Base-by-base conservation (phyloP, 2,888 invertebrate species). In the Tridacna crocea region DNA sequence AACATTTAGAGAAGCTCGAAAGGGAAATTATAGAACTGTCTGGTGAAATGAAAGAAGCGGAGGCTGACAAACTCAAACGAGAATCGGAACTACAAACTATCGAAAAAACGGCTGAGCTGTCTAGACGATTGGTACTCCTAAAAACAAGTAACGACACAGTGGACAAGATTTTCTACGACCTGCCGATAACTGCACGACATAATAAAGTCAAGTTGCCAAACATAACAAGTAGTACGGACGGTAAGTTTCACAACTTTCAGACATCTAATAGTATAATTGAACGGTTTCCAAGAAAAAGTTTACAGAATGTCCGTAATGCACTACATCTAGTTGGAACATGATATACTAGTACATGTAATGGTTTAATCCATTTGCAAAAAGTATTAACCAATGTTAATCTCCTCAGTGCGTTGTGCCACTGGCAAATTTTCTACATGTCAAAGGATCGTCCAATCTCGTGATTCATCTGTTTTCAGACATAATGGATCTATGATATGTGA, bases 71-170 rank as follows among this genome's bases (percentile, higher is more conserved):
- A 68, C 55, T 60, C 15, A 83, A 75, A 48, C 61, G 84, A 24
- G 91, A 88, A 75, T 85, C 87, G 72, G 91, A 91, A 75, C 88
- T 85, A 51, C 82, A 82, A 61, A 87, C 87, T 6, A 80, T 91
- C 13, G 88, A 89, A 60, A 84, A 83, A 46, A 88, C 89, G 3
- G 80, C 91, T 27, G 91, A 91, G 76, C 61, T 91, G 27, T 92
- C 93, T 4, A 79, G 90, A 51, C 72, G 88, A 66, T 88, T 93
- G 19, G 79, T 88, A 60, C 81, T 91, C 36, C 91, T 88, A 75
- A 93, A 93, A 80, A 91, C 87, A 0, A 91, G 91, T 75, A 91
- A 88, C 24, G 93, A 93, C 68, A 88, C 89, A 10, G 89, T 92
- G 22, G 90, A 90, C 73, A 92, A 92, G 82, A 91, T 93, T 11